A percentile compares a stretch with the other conserved stretches of the same genome.
Conservation (phyloP, 1,140 invertebrate genomes). For the Nephila pilipes region DNA sequence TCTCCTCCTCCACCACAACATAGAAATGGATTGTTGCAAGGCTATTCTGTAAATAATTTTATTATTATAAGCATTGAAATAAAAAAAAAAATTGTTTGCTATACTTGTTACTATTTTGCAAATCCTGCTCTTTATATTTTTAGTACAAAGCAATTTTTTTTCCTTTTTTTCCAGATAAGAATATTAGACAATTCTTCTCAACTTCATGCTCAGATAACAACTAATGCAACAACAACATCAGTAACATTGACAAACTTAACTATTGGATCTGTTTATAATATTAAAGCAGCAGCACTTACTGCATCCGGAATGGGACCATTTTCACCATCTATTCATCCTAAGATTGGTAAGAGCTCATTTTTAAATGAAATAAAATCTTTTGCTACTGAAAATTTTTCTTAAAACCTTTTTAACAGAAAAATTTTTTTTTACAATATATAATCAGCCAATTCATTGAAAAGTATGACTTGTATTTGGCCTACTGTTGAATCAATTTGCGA, state of each 20-base stretch:
- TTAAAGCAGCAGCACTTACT: constrained; percentile 88
- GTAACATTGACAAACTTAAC: constrained; percentile 88
- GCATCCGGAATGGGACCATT: constrained; percentile 87
- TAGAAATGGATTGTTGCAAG: constrained; percentile 90
- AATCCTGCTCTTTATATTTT: too few species aligned
- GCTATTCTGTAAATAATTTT: constrained; percentile 87
- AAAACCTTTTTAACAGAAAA: too few species aligned
- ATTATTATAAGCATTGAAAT: neutral
- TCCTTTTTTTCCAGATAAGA: constrained; percentile 83
- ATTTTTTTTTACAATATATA: too few species aligned
- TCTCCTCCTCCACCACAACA: constrained; percentile 89
- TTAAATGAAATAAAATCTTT: too few species aligned
- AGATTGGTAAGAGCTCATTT: constrained; percentile 48
- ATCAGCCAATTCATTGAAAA: too few species aligned
- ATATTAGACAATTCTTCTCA: constrained; percentile 85
- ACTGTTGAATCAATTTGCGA: too few species aligned
- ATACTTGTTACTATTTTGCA: neutral
- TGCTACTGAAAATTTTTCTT: too few species aligned
- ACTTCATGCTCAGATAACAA: constrained; percentile 86
- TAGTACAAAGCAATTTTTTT: neutral
- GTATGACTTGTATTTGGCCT: too few species aligned
- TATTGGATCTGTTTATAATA: constrained; percentile 86
- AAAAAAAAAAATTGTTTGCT: too few species aligned
- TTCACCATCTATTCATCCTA: constrained; percentile 81
- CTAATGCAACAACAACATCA: constrained; percentile 88